A percentile compares a stretch with the other conserved stretches of the same genome.
These are phyloP conservation scores for Echinops telfairi DNA, from an alignment of 2,113 vertebrate species.

Conservation along the genomic window DNA sequence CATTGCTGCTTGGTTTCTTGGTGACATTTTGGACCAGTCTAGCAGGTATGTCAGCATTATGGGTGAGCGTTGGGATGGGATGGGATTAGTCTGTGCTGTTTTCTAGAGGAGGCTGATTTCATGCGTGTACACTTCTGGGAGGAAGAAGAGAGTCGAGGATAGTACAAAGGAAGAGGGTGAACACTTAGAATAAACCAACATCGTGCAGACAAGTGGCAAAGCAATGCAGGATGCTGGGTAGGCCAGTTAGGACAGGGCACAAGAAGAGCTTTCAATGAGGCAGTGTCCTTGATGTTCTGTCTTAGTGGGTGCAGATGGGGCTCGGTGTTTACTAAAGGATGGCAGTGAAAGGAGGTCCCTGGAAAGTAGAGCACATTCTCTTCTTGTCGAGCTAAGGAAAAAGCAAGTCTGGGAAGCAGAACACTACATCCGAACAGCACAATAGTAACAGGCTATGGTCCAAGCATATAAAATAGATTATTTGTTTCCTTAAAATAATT, in stretches of 20 bases:
- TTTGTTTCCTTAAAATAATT: slow-evolving; percentile 27
- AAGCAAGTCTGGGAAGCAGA: background rate
- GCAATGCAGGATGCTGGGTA: background rate
- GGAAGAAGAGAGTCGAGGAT: background rate
- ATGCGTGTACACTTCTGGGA: background rate
- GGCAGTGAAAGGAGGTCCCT: background rate
- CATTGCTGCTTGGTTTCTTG: background rate
- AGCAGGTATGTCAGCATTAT: background rate
- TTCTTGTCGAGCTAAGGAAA: background rate
- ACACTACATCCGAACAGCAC: background rate
- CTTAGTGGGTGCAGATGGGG: background rate
- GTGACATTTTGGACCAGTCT: background rate
- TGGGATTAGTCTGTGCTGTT: background rate
- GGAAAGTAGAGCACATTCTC: background rate
- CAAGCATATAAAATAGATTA: background rate
- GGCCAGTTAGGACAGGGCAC: fast-evolving
- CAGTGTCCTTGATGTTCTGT: background rate
- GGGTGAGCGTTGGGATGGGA: background rate
- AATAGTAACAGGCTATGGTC: background rate
- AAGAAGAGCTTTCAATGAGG: background rate
- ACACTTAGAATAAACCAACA: background rate
- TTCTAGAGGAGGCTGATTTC: background rate
- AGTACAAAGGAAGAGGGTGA: background rate
- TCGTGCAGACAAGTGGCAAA: background rate
- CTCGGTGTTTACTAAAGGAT: background rate